phyloP scores from a whole-genome alignment of 2,797 vertebrate genomes.

The Brotula barbata region DNA sequence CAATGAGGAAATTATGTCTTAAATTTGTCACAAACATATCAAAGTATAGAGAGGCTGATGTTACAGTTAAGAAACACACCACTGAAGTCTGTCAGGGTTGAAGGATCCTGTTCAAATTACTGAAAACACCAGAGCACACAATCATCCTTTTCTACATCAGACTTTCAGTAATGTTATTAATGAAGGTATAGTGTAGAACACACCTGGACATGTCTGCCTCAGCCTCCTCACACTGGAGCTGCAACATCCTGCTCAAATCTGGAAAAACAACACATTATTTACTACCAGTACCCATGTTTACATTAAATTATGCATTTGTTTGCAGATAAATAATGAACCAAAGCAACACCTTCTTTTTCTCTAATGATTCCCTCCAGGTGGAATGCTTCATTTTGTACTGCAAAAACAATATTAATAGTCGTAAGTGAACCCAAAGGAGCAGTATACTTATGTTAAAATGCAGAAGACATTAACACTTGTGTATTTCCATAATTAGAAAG shows the following conservation, averaged over 20 bases:
- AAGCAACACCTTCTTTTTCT: slow-evolving; percentile 76
- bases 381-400: slow-evolving; percentile 68
- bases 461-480: no score
- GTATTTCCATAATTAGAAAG: no score
- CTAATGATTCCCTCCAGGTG: slow-evolving; percentile 63
- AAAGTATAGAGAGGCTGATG: no score
- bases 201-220: slow-evolving; percentile 73
- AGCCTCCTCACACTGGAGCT: slow-evolving; percentile 74
- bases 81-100: not conserved
- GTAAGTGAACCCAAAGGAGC: not conserved
- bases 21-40: no score
- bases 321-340: not conserved
- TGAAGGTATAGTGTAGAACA: not conserved
- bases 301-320: not conserved
- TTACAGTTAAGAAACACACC: slow-evolving; percentile 11
- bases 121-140: not conserved
- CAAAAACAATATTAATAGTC: slow-evolving; percentile 21
- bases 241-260: slow-evolving; percentile 72
- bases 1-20: no score
- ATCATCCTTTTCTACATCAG: not conserved
- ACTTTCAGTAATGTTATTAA: not conserved
- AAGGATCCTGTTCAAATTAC: not conserved
- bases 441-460: no score
- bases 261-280: slow-evolving; percentile 2
- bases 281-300: not conserved